Evolutionary conservation across 2,888 invertebrate species (phyloP).

Genomic region (Plebejus melissa): DNA sequence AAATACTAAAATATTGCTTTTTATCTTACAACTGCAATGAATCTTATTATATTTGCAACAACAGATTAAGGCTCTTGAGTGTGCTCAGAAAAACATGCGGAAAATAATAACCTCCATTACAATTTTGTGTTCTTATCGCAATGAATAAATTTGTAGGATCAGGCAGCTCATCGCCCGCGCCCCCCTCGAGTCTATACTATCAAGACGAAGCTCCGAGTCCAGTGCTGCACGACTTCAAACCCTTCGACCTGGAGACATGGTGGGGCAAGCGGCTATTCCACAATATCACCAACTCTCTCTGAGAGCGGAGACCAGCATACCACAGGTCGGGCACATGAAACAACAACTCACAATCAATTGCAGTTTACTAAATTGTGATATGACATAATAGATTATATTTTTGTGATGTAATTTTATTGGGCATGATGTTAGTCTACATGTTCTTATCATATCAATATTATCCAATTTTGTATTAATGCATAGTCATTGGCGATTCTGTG

Average conservation of each 20-base stretch:
- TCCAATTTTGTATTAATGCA: not conserved
- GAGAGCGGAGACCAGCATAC: conserved; percentile 43
- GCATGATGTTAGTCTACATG: not conserved
- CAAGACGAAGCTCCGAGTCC: conserved; percentile 86
- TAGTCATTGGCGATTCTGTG: not conserved
- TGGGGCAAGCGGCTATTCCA: conserved; percentile 93
- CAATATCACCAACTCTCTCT: conserved; percentile 89
- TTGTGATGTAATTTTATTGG: conserved; percentile 34
- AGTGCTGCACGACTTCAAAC: conserved; percentile 88
- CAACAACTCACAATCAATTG: conserved; percentile 74
- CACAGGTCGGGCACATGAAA: conserved; percentile 46
- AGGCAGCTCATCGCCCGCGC: conserved; percentile 64
- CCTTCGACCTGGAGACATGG: conserved; percentile 94
- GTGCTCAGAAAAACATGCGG: too few relatives aligned
- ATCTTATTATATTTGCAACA: too few relatives aligned
- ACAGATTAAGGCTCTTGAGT: too few relatives aligned
- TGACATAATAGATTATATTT: conserved; percentile 32
- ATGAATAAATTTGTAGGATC: conserved; percentile 50
- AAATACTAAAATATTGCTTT: not conserved
- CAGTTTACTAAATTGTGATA: conserved; percentile 63
- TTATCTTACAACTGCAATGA: not conserved
- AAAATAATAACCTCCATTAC: too few relatives aligned
- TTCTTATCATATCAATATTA: conserved; percentile 33
- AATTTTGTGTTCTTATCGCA: not conserved
- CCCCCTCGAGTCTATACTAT: conserved; percentile 81